Evolutionary conservation across 2,113 vertebrate species (phyloP), one percentile per base, ranked within the genome.

Genomic region (Pseudopipra pipra): DNA sequence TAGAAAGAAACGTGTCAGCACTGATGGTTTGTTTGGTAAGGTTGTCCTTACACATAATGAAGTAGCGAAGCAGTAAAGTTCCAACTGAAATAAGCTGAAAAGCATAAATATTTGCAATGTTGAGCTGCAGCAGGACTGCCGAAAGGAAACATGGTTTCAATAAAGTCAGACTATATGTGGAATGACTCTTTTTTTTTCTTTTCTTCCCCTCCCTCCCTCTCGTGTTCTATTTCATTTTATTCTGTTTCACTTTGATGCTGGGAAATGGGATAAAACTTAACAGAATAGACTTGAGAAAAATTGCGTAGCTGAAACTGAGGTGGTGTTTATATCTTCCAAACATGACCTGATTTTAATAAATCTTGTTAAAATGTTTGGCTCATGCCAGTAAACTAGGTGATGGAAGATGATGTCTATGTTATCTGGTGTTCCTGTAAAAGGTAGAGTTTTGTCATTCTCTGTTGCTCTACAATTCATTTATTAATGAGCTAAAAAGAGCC

Each of bases 261-360:
- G 55, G 41, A 91, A 95, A 89, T n/a, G 31, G 31, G 18, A 89
- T 86, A 56, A 70, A 90, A 65, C 20, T 25, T 28, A 77, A 37
- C 37, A 44, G 61, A 70, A 54, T 0, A 58, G 61, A 68, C 56
- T n/a, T n/a, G 20, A 70, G 59, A 43, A 73, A 85, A 90, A 77
- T 18, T 49, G 23, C 51, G 33, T 18, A 58, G 51, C 72, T 80
- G 49, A 74, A 84, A 62, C 76, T 7, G 41, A 68, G 66, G 54
- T 33, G 37, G 11, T 31, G 10, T 51, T 87, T 63, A 31, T 43
- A 8, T 54, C 59, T 73, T 56, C 24, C n/a, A 61, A 65, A 83
- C 3, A 0, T 65, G 37, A 41, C 35, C 5, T 44, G 33, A 4
- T 81, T 71, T 82, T 83, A 72, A 22, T 61, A 72, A 67, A 37